A percentile compares a stretch with the other conserved stretches of the same genome.
phyloP scores from a whole-genome alignment of 2,113 vertebrate genomes.

The Pipra filicauda region DNA sequence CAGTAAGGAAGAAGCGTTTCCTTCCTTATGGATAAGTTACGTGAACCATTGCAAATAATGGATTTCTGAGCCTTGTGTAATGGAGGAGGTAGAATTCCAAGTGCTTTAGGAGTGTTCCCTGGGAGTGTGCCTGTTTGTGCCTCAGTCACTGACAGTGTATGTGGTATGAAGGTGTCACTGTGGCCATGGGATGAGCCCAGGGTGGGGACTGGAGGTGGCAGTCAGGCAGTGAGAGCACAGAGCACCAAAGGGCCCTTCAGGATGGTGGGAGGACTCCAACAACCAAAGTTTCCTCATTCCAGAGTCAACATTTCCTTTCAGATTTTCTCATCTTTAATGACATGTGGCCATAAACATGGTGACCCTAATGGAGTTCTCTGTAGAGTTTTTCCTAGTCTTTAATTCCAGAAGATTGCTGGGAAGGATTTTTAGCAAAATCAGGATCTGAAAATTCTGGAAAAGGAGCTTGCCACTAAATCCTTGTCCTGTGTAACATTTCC shows the following conservation, averaged over 20 bases:
- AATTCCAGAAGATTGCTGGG: neutral
- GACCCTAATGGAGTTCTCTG: neutral
- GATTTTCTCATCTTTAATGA: neutral
- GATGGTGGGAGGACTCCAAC: neutral
- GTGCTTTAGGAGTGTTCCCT: neutral
- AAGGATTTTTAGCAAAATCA: neutral
- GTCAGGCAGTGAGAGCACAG: neutral
- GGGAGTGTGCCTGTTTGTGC: neutral
- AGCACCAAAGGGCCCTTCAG: neutral
- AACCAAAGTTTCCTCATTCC: neutral
- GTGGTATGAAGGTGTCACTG: rapidly evolving
- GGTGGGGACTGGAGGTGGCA: constrained; percentile 4
- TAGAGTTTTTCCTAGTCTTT: neutral
- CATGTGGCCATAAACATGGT: neutral
- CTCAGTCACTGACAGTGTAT: too few species aligned
- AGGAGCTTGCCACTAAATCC: neutral
- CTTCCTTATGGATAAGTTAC: neutral
- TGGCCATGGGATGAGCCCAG: neutral
- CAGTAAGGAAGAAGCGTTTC: neutral
- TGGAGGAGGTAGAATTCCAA: neutral
- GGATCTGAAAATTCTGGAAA: neutral
- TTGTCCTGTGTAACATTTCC: neutral
- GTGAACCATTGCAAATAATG: neutral
- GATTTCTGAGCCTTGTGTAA: neutral
- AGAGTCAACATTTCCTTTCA: neutral